Percentiles rank a stretch among this genome's conserved stretches.
Conservation (phyloP, 2,888 invertebrate genomes). For the Coenonympha glycerion region DNA sequence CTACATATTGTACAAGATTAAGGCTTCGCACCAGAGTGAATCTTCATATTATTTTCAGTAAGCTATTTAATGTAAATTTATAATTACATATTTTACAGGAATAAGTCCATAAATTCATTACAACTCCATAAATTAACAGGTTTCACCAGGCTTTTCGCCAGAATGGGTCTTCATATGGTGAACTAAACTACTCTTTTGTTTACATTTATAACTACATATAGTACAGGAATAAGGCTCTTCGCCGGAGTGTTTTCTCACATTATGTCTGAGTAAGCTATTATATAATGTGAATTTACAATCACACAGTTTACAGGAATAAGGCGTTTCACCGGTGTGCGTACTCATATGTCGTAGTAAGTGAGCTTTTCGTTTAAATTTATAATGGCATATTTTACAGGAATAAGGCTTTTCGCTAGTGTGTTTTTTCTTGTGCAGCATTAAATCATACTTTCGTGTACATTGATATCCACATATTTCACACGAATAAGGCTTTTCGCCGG, state of each 20-base stretch:
- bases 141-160: background rate
- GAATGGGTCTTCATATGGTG: background rate
- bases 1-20: background rate
- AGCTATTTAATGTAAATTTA: background rate
- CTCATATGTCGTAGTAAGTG: background rate
- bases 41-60: background rate
- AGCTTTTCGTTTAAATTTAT: background rate
- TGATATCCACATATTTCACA: background rate
- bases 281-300: background rate
- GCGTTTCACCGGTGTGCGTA: background rate
- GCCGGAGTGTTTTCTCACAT: conserved; percentile 3
- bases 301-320: background rate
- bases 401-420: background rate
- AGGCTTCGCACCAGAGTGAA: background rate
- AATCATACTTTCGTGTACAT: background rate
- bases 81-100: background rate
- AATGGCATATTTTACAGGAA: background rate
- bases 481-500: background rate
- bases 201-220: no score
- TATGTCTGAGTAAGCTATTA: background rate
- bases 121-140: no score
- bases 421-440: background rate
- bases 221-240: background rate
- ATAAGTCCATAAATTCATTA: no score
- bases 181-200: background rate